Percentiles rank a stretch among this genome's conserved stretches.
phyloP scores from a whole-genome alignment of 2,888 invertebrate genomes.

The Mellilla xanthometata region DNA sequence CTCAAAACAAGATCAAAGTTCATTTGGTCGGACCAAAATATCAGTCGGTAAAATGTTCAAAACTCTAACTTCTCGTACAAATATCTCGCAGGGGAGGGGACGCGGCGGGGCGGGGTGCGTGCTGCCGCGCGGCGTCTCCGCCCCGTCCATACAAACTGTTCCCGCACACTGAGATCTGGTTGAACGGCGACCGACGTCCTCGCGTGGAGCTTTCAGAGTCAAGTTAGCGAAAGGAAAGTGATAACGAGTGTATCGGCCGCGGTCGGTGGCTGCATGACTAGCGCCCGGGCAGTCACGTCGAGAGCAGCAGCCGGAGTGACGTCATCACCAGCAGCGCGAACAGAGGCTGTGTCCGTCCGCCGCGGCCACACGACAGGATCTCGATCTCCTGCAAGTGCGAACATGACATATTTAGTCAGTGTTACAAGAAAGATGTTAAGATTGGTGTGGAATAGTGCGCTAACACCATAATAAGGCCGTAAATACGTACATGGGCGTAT shows the following conservation, averaged over 20 bases:
- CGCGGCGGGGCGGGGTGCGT: constrained; percentile 18
- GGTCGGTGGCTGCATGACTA: constrained; percentile 29
- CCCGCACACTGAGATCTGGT: constrained; percentile 49
- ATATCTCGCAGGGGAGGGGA: constrained; percentile 25
- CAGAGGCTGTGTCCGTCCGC: constrained; percentile 47
- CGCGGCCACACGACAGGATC: constrained; percentile 84
- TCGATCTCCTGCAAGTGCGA: constrained; percentile 84
- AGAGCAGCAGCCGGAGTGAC: constrained; percentile 44
- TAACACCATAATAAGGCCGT: too few relatives aligned
- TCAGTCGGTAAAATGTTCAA: constrained; percentile 80
- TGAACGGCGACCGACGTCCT: constrained; percentile 47
- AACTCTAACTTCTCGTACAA: constrained; percentile 53
- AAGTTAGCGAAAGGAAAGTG: constrained; percentile 35
- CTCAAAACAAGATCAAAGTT: constrained; percentile 78
- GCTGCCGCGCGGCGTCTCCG: constrained; percentile 25
- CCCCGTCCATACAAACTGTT: constrained; percentile 44
- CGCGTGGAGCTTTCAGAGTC: constrained; percentile 45
- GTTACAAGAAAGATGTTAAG: too few relatives aligned
- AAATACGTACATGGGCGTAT: too few relatives aligned
- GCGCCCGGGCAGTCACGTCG: constrained; percentile 65
- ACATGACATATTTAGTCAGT: too few relatives aligned
- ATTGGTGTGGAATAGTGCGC: too few relatives aligned
- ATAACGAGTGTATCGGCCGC: constrained; percentile 25
- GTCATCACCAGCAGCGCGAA: constrained; percentile 46
- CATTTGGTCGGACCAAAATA: constrained; percentile 82